Percentiles rank a stretch among this genome's conserved stretches.
Evolutionary conservation across 2,888 invertebrate species (phyloP).

Genomic region (Osmoderma eremita): DNA sequence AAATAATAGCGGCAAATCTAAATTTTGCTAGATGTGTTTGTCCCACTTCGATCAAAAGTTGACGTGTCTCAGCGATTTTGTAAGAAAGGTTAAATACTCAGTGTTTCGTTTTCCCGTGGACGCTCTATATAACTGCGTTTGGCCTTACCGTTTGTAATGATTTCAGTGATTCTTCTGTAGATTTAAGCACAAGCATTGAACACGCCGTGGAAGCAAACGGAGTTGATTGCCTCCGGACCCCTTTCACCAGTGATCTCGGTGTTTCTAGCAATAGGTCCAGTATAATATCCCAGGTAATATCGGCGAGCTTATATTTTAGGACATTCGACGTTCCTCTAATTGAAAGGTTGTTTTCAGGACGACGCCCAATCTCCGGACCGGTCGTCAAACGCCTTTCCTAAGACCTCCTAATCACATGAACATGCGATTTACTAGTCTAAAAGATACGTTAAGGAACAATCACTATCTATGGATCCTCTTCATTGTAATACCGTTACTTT

Average conservation of each 20-base stretch:
- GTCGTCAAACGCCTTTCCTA: constrained; percentile 62
- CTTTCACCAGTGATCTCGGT: constrained; percentile 72
- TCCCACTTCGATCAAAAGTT: too few species aligned
- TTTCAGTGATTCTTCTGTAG: constrained; percentile 69
- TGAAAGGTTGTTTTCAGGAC: constrained; percentile 54
- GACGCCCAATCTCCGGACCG: constrained; percentile 57
- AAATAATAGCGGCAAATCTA: too few species aligned
- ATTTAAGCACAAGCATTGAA: constrained; percentile 67
- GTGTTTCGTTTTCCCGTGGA: too few species aligned
- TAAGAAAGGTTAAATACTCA: too few species aligned
- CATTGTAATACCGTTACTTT: constrained; percentile 37
- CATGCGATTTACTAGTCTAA: constrained; percentile 45
- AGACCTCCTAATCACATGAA: constrained; percentile 55
- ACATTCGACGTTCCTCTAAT: constrained; percentile 22
- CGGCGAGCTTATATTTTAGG: neutral
- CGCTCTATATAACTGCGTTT: too few species aligned
- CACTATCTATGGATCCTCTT: constrained; percentile 41
- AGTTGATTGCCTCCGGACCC: constrained; percentile 64
- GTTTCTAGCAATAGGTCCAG: constrained; percentile 70
- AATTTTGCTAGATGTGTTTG: too few species aligned
- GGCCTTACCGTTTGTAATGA: constrained; percentile 18
- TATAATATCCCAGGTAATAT: constrained; percentile 66
- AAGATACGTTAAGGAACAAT: constrained; percentile 41
- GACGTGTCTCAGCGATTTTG: too few species aligned
- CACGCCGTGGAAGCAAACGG: constrained; percentile 61